A percentile compares a stretch with the other conserved stretches of the same genome.
Evolutionary conservation across 1,140 invertebrate species (phyloP).

Genomic region (Habropoda laboriosa): DNA sequence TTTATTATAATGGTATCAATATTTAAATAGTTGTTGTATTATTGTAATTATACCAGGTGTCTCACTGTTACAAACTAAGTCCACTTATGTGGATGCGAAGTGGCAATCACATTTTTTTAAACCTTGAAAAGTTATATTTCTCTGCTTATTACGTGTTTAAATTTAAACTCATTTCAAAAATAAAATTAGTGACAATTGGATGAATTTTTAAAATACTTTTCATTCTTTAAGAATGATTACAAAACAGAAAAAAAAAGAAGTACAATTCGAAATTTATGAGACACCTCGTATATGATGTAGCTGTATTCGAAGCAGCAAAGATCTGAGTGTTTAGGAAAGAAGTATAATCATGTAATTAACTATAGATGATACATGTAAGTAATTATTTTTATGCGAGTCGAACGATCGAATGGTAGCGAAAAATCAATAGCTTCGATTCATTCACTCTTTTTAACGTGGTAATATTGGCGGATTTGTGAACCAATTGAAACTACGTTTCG

Average conservation of each 20-base stretch:
- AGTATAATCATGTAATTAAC: slow-evolving; percentile 53
- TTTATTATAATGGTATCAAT: slow-evolving; percentile 56
- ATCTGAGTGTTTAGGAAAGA: slow-evolving; percentile 53
- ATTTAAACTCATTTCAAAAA: neutral
- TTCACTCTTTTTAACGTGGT: slow-evolving; percentile 7
- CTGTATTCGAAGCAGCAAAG: slow-evolving; percentile 47
- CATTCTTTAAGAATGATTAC: neutral
- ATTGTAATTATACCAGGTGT: slow-evolving; percentile 57
- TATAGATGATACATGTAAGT: slow-evolving; percentile 41
- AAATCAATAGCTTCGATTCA: slow-evolving; percentile 35
- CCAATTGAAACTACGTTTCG: slow-evolving; percentile 8
- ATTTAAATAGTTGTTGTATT: slow-evolving; percentile 66
- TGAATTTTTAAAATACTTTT: neutral
- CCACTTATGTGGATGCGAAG: too few relatives aligned
- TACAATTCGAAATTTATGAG: neutral
- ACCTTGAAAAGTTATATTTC: neutral
- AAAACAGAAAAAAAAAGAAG: neutral
- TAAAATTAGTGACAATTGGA: neutral
- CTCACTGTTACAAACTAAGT: neutral
- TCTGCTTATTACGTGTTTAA: neutral
- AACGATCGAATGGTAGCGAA: slow-evolving; percentile 29
- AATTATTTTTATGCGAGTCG: slow-evolving; percentile 47
- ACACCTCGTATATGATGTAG: slow-evolving; percentile 43
- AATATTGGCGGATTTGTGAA: slow-evolving; percentile 1
- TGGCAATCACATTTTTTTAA: slow-evolving; percentile 1